A percentile compares a stretch with the other conserved stretches of the same genome.
Evolutionary conservation across 1,140 invertebrate genomes (phyloP).

Genomic region (Rhizoglyphus robini): DNA sequence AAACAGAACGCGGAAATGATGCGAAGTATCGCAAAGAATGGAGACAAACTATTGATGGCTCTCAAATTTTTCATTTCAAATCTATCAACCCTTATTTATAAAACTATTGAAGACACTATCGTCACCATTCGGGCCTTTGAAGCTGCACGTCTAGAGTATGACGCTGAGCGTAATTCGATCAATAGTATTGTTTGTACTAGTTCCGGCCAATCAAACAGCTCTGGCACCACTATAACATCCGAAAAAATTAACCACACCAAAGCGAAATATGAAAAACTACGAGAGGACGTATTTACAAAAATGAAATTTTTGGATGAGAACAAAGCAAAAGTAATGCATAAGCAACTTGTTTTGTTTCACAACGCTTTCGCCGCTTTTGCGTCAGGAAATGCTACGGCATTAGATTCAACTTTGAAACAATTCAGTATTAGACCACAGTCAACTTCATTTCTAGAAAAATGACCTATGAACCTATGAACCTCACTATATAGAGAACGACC

Average conservation of each 20-base stretch:
- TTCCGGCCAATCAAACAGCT: background rate
- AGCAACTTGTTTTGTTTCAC: constrained; percentile 84
- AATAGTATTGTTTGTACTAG: constrained; percentile 32
- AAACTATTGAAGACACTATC: constrained; percentile 91
- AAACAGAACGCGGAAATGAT: constrained; percentile 89
- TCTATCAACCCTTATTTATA: constrained; percentile 84
- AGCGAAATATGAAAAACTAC: constrained; percentile 72
- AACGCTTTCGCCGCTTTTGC: constrained; percentile 93
- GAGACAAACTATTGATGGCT: constrained; percentile 67
- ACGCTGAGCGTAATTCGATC: constrained; percentile 78
- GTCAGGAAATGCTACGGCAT: constrained; percentile 48
- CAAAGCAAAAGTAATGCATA: constrained; percentile 79
- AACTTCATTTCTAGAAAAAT: constrained; percentile 21
- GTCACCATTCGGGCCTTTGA: constrained; percentile 85
- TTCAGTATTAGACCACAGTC: constrained; percentile 63
- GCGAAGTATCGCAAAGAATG: constrained; percentile 79
- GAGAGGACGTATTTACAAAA: constrained; percentile 84
- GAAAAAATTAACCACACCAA: constrained; percentile 18
- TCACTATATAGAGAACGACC: too few relatives aligned
- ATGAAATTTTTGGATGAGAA: constrained; percentile 92
- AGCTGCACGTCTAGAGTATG: constrained; percentile 83
- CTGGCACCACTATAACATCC: background rate
- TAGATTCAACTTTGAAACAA: constrained; percentile 88
- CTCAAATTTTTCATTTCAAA: constrained; percentile 92
- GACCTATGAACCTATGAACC: too few relatives aligned